These are phyloP conservation scores for Calliopum simillimum DNA, from an alignment of 2,888 invertebrate genomes.

Conservation along the genomic window DNA sequence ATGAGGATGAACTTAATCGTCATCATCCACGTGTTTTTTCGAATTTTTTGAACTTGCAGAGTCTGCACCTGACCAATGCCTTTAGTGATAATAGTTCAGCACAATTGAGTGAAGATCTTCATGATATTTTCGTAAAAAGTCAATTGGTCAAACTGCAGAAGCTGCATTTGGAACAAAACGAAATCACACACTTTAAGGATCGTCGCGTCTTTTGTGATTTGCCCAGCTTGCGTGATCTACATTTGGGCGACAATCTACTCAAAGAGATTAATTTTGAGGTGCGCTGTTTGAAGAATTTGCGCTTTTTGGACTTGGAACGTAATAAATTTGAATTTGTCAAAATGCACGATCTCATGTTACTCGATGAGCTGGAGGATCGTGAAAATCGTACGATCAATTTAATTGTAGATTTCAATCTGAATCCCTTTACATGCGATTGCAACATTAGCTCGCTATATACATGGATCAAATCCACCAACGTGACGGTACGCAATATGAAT, in stretches of 20 bases:
- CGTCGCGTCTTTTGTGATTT: conserved; percentile 78
- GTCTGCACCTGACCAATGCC: conserved; percentile 79
- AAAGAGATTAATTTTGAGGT: conserved; percentile 75
- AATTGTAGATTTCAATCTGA: conserved; percentile 74
- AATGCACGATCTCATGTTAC: conserved; percentile 70
- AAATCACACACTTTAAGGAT: conserved; percentile 76
- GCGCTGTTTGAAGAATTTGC: conserved; percentile 74
- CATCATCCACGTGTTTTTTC: conserved; percentile 78
- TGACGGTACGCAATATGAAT: conserved; percentile 72
- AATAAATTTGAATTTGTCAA: conserved; percentile 74
- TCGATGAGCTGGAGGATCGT: conserved; percentile 70
- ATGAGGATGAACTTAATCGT: conserved; percentile 70
- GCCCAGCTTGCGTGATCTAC: conserved; percentile 74
- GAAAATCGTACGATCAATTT: conserved; percentile 67
- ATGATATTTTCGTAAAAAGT: conserved; percentile 78
- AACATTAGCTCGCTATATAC: conserved; percentile 72
- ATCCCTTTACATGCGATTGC: conserved; percentile 79
- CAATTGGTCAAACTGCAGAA: conserved; percentile 75
- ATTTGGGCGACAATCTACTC: conserved; percentile 76
- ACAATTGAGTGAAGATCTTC: conserved; percentile 74
- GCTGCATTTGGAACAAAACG: conserved; percentile 81
- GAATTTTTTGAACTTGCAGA: conserved; percentile 76
- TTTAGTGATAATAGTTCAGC: conserved; percentile 76
- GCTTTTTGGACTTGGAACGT: conserved; percentile 76
- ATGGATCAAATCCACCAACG: conserved; percentile 75